These are phyloP conservation scores for Pyrrhosoma nymphula DNA, from an alignment of 2,888 invertebrate genomes.

Conservation along the genomic window DNA sequence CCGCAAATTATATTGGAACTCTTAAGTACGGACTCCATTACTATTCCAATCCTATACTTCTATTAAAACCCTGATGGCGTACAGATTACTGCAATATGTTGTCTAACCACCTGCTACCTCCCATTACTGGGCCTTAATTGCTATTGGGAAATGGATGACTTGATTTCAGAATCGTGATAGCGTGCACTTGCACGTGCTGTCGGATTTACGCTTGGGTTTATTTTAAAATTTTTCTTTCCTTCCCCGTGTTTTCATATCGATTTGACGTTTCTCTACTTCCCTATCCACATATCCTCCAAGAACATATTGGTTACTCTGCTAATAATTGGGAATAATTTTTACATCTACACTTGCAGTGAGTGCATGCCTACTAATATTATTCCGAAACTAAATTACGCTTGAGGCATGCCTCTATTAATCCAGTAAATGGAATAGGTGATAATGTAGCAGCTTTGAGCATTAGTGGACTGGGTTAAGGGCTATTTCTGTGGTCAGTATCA, in stretches of 20 bases:
- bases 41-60: neutral
- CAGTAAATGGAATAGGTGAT: too few species aligned
- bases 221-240: neutral
- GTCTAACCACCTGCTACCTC: neutral
- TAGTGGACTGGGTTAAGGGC: too few species aligned
- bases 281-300: too few species aligned
- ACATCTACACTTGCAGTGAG: too few species aligned
- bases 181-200: neutral
- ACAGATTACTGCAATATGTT: neutral
- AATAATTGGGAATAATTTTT: too few species aligned
- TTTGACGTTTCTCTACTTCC: neutral
- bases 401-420: too few species aligned
- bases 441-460: too few species aligned
- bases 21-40: neutral
- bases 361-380: too few species aligned
- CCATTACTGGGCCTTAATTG: neutral
- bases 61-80: neutral
- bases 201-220: neutral
- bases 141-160: neutral
- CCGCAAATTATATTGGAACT: too few species aligned
- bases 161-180: neutral
- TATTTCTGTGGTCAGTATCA: too few species aligned
- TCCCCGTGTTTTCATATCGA: neutral
- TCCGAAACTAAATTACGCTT: too few species aligned
- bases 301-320: too few species aligned